phyloP scores from a whole-genome alignment of 2,797 vertebrate species.

The Eremophila alpestris region DNA sequence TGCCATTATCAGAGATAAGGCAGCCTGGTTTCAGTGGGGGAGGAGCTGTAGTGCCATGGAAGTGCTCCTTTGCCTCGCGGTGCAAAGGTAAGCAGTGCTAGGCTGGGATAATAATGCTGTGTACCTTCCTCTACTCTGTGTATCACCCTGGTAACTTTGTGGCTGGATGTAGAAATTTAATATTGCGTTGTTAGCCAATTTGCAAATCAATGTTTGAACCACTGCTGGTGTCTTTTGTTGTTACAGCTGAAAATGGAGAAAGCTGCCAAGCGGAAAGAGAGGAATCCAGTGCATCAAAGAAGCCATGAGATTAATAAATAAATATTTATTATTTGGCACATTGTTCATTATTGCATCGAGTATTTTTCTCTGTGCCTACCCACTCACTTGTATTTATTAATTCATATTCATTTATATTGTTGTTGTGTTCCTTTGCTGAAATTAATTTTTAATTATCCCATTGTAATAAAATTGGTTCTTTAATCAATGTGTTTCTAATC shows the following conservation, averaged over 20 bases:
- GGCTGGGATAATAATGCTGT: not conserved
- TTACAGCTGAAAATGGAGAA: slow-evolving; percentile 78
- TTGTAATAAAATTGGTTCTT: not conserved
- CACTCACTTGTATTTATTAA: not conserved
- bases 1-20: not conserved
- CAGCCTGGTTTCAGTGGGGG: not conserved
- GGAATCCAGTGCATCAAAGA: slow-evolving; percentile 37
- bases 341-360: not conserved
- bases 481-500: not conserved
- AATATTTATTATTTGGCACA: not conserved
- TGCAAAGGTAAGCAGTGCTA: not conserved
- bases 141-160: not conserved
- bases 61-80: not conserved
- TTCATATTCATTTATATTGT: not conserved
- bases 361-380: not conserved
- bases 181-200: not conserved
- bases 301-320: slow-evolving; percentile 28
- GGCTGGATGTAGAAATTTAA: not conserved
- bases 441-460: not conserved
- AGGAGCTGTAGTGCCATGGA: not conserved
- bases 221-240: not conserved
- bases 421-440: not conserved
- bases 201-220: not conserved
- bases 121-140: not conserved
- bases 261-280: slow-evolving; percentile 61